Evolutionary conservation across 2,113 vertebrate species (phyloP).

Genomic region (Neogale vison): DNA sequence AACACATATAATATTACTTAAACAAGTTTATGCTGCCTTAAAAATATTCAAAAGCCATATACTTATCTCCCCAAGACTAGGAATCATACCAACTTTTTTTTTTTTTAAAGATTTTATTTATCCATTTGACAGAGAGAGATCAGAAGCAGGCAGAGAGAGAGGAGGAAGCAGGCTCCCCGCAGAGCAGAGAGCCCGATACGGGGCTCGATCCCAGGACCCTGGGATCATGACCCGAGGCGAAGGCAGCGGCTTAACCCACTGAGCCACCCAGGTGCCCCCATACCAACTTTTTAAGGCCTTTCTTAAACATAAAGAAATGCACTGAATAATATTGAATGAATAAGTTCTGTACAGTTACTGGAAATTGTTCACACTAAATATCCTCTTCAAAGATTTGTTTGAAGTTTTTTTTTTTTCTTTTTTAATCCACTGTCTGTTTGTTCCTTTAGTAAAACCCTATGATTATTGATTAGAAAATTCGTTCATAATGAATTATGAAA

Average conservation of each 20-base stretch:
- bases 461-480: not conserved
- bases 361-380: not conserved
- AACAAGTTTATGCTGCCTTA: not conserved
- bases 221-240: too few relatives aligned
- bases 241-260: too few relatives aligned
- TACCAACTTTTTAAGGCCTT: not conserved
- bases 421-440: not conserved
- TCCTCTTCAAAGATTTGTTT: not conserved
- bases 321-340: not conserved
- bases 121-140: too few relatives aligned
- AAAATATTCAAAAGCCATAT: not conserved
- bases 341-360: not conserved
- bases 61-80: not conserved
- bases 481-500: slow-evolving; percentile 11
- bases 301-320: not conserved
- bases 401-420: not conserved
- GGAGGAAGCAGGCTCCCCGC: too few relatives aligned
- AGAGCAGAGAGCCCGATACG: too few relatives aligned
- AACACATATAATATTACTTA: not conserved
- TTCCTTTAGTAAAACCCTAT: not conserved
- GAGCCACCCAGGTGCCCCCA: too few relatives aligned
- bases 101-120: too few relatives aligned
- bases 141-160: too few relatives aligned
- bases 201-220: too few relatives aligned
- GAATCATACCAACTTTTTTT: too few relatives aligned